phyloP scores from a whole-genome alignment of 2,888 invertebrate species.

The Chrysolina haemoptera region DNA sequence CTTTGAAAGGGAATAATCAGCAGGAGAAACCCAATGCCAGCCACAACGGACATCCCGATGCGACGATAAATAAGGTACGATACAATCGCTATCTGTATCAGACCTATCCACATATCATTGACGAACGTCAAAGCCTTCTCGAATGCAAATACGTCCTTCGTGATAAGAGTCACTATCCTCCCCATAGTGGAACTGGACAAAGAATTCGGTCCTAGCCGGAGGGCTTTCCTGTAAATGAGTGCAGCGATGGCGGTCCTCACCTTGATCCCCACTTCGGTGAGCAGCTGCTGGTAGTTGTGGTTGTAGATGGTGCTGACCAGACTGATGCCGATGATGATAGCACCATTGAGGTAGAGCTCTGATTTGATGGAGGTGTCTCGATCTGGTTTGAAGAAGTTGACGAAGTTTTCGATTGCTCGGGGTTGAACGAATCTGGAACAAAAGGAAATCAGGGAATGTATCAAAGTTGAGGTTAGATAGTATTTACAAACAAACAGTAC shows the following conservation, averaged over 20 bases:
- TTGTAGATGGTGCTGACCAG: slow-evolving; percentile 77
- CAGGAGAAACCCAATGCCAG: slow-evolving; percentile 73
- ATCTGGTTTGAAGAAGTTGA: slow-evolving; percentile 55
- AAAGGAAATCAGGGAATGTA: not conserved
- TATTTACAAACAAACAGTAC: no score
- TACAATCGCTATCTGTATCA: slow-evolving; percentile 85
- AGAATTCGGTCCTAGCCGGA: slow-evolving; percentile 69
- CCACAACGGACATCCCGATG: slow-evolving; percentile 71
- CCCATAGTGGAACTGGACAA: slow-evolving; percentile 81
- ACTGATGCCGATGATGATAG: slow-evolving; percentile 79
- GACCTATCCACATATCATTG: slow-evolving; percentile 94
- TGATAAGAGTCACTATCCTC: slow-evolving; percentile 87
- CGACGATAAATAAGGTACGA: slow-evolving; percentile 82
- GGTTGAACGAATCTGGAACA: slow-evolving; percentile 59
- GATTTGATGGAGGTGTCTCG: slow-evolving; percentile 52
- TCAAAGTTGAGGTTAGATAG: no score
- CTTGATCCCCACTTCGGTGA: slow-evolving; percentile 82
- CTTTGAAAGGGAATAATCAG: slow-evolving; percentile 69
- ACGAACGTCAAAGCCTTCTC: slow-evolving; percentile 89
- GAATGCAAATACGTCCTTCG: slow-evolving; percentile 93
- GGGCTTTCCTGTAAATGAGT: slow-evolving; percentile 80
- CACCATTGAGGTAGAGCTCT: slow-evolving; percentile 82
- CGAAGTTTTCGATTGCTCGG: slow-evolving; percentile 56
- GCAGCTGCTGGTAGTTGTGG: slow-evolving; percentile 83
- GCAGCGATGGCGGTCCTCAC: slow-evolving; percentile 87